phyloP scores from a whole-genome alignment of 1,140 invertebrate species.

The Ctenoplectra terminalis region DNA sequence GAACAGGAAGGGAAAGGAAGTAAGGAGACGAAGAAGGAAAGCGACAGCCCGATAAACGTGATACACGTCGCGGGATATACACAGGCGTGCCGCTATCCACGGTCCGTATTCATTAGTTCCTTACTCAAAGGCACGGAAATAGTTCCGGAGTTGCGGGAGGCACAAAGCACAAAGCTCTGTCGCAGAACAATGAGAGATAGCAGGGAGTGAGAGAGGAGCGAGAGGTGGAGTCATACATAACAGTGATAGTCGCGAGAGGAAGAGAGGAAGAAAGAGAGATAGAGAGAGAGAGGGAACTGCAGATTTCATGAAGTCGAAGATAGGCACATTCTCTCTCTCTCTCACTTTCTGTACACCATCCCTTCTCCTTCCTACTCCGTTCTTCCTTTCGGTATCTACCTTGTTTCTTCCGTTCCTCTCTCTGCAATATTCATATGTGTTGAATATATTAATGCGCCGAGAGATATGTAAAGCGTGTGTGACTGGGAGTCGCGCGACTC shows the following conservation, averaged over 20 bases:
- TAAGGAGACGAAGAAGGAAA: slow-evolving; percentile 52
- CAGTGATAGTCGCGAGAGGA: slow-evolving; percentile 64
- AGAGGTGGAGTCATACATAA: slow-evolving; percentile 48
- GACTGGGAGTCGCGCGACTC: slow-evolving; percentile 57
- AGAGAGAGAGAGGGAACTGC: slow-evolving; percentile 68
- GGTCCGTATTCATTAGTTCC: slow-evolving; percentile 82
- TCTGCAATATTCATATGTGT: slow-evolving; percentile 81
- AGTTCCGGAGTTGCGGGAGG: slow-evolving; percentile 80
- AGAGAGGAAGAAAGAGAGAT: slow-evolving; percentile 61
- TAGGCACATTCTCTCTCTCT: slow-evolving; percentile 70
- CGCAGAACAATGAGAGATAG: slow-evolving; percentile 80
- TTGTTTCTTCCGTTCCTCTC: slow-evolving; percentile 39
- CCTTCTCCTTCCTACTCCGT: slow-evolving; percentile 40
- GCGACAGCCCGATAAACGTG: slow-evolving; percentile 63
- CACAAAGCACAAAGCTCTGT: slow-evolving; percentile 83
- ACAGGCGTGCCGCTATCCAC: slow-evolving; percentile 62
- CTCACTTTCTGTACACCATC: not conserved
- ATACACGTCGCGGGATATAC: slow-evolving; percentile 65
- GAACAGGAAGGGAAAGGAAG: slow-evolving; percentile 41
- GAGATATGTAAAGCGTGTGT: slow-evolving; percentile 77
- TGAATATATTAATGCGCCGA: slow-evolving; percentile 82
- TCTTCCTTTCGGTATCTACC: slow-evolving; percentile 51
- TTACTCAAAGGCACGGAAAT: slow-evolving; percentile 82
- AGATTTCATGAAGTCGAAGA: slow-evolving; percentile 83
- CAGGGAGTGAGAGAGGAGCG: slow-evolving; percentile 56